phyloP scores from a whole-genome alignment of 2,113 vertebrate genomes.

The Sigmodon hispidus region DNA sequence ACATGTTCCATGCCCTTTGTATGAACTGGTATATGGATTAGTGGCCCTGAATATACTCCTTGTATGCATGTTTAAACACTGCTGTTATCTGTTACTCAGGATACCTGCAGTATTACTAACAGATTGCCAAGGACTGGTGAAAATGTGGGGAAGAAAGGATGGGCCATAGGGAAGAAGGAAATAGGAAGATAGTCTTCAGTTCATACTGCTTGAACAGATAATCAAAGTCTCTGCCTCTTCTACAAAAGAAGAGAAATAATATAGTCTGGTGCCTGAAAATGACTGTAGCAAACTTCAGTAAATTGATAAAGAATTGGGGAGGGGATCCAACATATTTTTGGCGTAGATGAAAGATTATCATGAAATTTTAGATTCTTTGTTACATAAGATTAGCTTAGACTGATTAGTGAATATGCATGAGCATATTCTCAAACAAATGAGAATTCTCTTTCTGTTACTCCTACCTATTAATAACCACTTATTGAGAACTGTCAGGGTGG shows the following conservation, averaged over 20 bases:
- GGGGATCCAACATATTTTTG: neutral
- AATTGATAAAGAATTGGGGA: neutral
- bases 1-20: neutral
- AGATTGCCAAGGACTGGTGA: neutral
- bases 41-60: too few relatives aligned
- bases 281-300: neutral
- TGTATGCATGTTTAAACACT: neutral
- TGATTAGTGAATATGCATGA: neutral
- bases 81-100: neutral
- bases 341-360: neutral
- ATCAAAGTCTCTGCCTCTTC: neutral
- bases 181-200: neutral
- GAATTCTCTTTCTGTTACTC: neutral
- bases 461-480: neutral
- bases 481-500: neutral
- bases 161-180: neutral
- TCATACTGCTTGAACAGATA: neutral
- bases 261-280: neutral
- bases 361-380: neutral
- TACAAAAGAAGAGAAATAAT: neutral
- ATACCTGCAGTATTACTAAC: neutral
- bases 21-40: neutral
- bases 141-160: neutral
- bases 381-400: neutral
- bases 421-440: neutral